Conservation (phyloP, 1,140 invertebrate species). For the Cataglyphis hispanica region DNA sequence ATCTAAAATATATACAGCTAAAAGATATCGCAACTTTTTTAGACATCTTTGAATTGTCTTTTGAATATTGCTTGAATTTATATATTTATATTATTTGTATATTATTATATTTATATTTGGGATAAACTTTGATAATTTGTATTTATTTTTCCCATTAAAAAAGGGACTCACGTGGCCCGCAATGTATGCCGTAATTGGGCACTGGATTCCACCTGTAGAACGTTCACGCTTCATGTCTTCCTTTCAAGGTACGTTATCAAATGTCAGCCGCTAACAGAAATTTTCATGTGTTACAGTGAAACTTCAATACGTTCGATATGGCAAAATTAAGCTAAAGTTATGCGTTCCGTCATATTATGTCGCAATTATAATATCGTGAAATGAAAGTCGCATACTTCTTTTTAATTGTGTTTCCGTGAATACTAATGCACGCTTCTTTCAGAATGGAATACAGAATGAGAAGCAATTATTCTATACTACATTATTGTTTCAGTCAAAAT, state of each 20-base stretch:
- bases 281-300: constrained; percentile 86
- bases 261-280: constrained; percentile 69
- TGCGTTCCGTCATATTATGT: constrained; percentile 26
- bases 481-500: constrained; percentile 78
- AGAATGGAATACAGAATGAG: constrained; percentile 76
- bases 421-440: constrained; percentile 82
- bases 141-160: neutral
- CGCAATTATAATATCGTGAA: constrained; percentile 21
- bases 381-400: constrained; percentile 16
- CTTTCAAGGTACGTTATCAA: constrained; percentile 89
- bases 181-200: constrained; percentile 94
- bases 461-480: constrained; percentile 49
- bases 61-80: neutral
- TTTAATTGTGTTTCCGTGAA: constrained; percentile 56
- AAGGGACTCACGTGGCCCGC: constrained; percentile 95
- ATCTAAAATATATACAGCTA: neutral
- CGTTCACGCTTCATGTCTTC: constrained; percentile 92
- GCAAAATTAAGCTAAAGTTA: constrained; percentile 49
- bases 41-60: neutral
- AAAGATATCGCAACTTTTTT: neutral
- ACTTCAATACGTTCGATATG: constrained; percentile 80
- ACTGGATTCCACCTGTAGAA: constrained; percentile 93
- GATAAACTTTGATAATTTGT: neutral
- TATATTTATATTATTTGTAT: neutral
- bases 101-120: neutral